These are phyloP conservation scores for Acanthiza pusilla DNA, from an alignment of 2,797 vertebrate species.

Conservation along the genomic window DNA sequence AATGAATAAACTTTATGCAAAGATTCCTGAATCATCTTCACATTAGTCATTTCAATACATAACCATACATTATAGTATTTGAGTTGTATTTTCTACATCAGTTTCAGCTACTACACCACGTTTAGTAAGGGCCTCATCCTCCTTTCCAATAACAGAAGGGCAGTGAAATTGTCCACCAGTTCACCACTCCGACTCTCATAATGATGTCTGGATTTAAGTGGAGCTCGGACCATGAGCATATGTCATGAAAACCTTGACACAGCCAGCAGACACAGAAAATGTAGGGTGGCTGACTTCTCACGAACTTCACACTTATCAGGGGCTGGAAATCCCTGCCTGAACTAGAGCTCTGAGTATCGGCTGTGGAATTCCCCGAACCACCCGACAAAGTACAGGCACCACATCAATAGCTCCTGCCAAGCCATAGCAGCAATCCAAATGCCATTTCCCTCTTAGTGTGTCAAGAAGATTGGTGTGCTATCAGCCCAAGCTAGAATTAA, in stretches of 20 bases:
- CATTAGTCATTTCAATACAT: neutral
- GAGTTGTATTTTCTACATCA: neutral
- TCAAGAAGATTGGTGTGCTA: conserved; percentile 26
- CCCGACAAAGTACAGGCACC: conserved; percentile 46
- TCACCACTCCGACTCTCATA: neutral
- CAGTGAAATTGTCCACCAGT: neutral
- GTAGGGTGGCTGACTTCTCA: neutral
- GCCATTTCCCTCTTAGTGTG: neutral
- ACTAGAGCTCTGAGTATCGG: neutral
- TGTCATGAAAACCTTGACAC: neutral
- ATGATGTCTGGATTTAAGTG: neutral
- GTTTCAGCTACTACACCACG: neutral
- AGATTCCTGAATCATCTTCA: neutral
- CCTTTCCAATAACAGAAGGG: neutral
- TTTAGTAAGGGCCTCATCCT: neutral
- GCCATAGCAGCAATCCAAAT: neutral
- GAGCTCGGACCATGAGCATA: neutral
- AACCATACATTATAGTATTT: neutral
- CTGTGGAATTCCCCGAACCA: conserved; percentile 27
- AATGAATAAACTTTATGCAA: neutral
- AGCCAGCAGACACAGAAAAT: neutral
- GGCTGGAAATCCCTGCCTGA: conserved; percentile 33
- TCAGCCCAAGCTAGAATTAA: conserved; percentile 9
- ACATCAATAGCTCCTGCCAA: conserved; percentile 32
- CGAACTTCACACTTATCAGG: conserved; percentile 9